Evolutionary conservation across 2,113 vertebrate genomes (phyloP), one percentile per base, ranked within the genome.

Genomic region (Coptodon bakossiorum): DNA sequence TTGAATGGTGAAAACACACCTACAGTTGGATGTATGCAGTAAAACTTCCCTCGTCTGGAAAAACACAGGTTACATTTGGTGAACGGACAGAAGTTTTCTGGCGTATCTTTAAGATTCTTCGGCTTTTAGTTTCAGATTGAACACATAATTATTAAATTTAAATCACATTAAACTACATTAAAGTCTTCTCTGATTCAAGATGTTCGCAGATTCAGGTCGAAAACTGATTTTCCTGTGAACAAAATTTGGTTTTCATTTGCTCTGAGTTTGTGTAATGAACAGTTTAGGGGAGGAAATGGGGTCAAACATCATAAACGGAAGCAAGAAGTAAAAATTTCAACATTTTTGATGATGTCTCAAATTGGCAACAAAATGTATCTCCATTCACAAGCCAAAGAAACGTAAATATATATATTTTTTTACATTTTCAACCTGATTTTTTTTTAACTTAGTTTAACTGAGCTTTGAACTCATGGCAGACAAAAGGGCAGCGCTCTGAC

Each of bases 171-270:
- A 68, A 68, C 63, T 68, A 8, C 11, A 40, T 68, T 68, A 68
- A 68, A 68, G 4, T 40, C 63, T 66, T 66, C 34, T 38, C 61
- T 66, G 61, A 66, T 38, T 38, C 4, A 22, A 40, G 0, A 14
- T 38, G 0, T 68, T 68, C 0, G 0, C 0, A 40, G 63, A 68
- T 68, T 68, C 11, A 14, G 6, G 36, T 0, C 5, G 0, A 68
- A 40, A 40, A 68, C 38, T 14, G 31, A 34, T 66, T 66, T 66
- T 36, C 10, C 9, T 34, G 59, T 63, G 59, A 63, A 63, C 16
- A 63, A 34, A 63, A 34, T 34, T 19, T 11, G 59, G 9, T 19
- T 63, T 63, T 63, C 29, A 12, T 38, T 38, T 66, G 6, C 34
- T 4, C 6, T 66, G 1, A 66, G 61, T 66, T n/a, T 38, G 34